Evolutionary conservation across 2,888 invertebrate species (phyloP), one percentile per base, ranked within the genome.

Genomic region (Mythimna albipuncta): DNA sequence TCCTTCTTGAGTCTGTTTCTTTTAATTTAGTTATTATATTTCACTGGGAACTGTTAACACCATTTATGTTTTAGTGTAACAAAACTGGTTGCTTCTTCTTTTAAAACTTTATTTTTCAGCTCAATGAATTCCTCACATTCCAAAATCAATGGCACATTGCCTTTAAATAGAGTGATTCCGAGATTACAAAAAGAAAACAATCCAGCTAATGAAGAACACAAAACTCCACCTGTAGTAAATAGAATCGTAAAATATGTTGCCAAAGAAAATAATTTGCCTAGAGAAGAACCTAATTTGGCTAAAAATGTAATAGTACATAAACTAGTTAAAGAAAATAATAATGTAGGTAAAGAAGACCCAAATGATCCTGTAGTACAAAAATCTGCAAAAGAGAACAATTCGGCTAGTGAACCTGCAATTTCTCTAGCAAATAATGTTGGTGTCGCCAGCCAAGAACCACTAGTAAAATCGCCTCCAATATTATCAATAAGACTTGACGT

Each of bases 131-230:
- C 85, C 10, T 90, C 90, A 91, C 94, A 94, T 92, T 94, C 94
- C 91, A 93, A 89, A 84, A 83, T 86, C 70, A 92, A 89, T 75
- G 85, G 87, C 73, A 78, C 76, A 57, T 76, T 84, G 62, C 71
- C 85, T 63, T 73, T 87, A 54, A 89, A 86, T 80, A 84, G 85
- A 69, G 66, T 82, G n/a, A 86, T 71, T 69, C 87, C 84, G 66
- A 94, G 90, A 82, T 85, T 92, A 78, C 95, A 95, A 90, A 95
- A 95, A 89, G 95, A 96, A 82, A 95, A 95, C 70, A 91, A 93
- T 84, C 93, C 94, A 19, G 67, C 82, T 6, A 92, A 90, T 74
- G 91, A 93, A 55, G 93, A 93, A 41, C 81, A 47, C 10, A 79
- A 69, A 69, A 47, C 35, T n/a, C 11, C 38, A 26, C 16, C 35